These are phyloP conservation scores for Chlorops oryzae DNA, from an alignment of 1,140 invertebrate species.

Conservation along the genomic window DNA sequence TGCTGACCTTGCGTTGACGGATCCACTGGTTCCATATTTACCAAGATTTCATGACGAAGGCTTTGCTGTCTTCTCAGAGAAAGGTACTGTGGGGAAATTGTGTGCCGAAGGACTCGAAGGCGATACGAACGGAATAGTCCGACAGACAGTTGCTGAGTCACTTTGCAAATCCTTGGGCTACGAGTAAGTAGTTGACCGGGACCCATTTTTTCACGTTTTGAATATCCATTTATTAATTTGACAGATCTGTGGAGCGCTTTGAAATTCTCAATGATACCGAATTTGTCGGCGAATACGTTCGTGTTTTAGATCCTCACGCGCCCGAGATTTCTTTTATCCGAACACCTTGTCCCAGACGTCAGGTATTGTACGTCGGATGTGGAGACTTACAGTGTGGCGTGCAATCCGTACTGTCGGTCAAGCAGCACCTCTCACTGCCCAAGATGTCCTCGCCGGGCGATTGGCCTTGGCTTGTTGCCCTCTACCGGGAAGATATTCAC, in stretches of 20 bases:
- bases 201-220: too few relatives aligned
- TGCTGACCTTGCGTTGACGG: slow-evolving; percentile 52
- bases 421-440: slow-evolving; percentile 50
- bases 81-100: slow-evolving; percentile 70
- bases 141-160: slow-evolving; percentile 64
- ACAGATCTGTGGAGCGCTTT: slow-evolving; percentile 54
- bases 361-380: slow-evolving; percentile 74
- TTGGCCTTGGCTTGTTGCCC: slow-evolving; percentile 84
- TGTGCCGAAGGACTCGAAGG: slow-evolving; percentile 65
- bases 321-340: slow-evolving; percentile 74
- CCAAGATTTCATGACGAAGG: slow-evolving; percentile 64
- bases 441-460: slow-evolving; percentile 70
- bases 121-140: slow-evolving; percentile 47
- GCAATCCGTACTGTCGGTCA: slow-evolving; percentile 57
- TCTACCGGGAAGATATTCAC: slow-evolving; percentile 77
- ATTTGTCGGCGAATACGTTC: slow-evolving; percentile 59
- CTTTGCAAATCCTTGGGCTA: slow-evolving; percentile 69
- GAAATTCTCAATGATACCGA: slow-evolving; percentile 54
- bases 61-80: slow-evolving; percentile 76
- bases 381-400: slow-evolving; percentile 73
- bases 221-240: too few relatives aligned
- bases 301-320: slow-evolving; percentile 70
- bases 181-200: slow-evolving; percentile 59
- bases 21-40: slow-evolving; percentile 58
- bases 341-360: slow-evolving; percentile 65